phyloP scores from a whole-genome alignment of 2,888 invertebrate species.

The Blastobasis lacticolella region DNA sequence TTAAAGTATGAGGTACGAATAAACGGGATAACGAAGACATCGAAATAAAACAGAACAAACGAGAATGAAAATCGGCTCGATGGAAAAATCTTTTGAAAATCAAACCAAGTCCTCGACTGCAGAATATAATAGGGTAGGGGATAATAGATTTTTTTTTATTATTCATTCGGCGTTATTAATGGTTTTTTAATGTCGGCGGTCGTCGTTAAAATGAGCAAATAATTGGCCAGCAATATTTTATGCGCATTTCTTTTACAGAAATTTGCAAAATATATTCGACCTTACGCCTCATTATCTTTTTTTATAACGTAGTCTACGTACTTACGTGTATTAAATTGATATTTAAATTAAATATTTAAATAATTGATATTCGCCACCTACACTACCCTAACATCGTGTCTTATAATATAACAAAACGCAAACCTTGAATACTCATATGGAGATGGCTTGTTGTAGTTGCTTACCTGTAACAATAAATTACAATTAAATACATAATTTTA shows the following conservation, averaged over 20 bases:
- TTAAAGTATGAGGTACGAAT: slow-evolving; percentile 29
- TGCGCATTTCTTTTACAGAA: slow-evolving; percentile 12
- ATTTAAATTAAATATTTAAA: no score
- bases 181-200: slow-evolving; percentile 22
- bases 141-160: slow-evolving; percentile 13
- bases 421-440: no score
- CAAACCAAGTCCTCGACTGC: slow-evolving; percentile 1
- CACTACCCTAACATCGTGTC: no score
- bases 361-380: no score
- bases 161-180: slow-evolving; percentile 19
- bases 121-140: slow-evolving; percentile 5
- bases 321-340: no score
- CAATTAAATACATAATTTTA: no score
- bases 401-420: no score
- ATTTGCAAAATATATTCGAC: slow-evolving; percentile 5
- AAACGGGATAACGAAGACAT: slow-evolving; percentile 20
- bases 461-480: no score
- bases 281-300: neutral
- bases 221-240: slow-evolving; percentile 14
- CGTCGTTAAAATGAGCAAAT: slow-evolving; percentile 17
- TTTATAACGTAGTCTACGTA: no score
- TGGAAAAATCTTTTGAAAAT: slow-evolving; percentile 4
- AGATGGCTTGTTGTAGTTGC: no score
- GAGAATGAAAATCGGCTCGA: no score
- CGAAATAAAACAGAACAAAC: neutral